Base-by-base conservation (phyloP, 2,797 vertebrate genomes). In the Gallinago stenura region DNA sequence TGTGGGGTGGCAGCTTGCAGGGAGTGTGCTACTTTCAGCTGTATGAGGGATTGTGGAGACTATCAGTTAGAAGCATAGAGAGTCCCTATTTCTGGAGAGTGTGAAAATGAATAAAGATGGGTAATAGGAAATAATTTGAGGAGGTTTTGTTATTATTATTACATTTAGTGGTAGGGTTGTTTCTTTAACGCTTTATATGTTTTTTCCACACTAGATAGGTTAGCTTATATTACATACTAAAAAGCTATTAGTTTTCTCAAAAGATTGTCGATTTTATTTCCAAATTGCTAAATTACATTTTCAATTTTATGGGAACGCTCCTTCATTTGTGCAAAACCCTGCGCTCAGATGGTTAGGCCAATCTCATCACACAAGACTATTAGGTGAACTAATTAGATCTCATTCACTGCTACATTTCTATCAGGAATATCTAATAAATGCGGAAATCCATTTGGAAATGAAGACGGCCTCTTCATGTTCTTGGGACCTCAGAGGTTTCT, bases 241-340 rank as follows among this genome's bases (percentile, higher is more conserved):
- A 95, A 96, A 96, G 81, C 73, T 89, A 71, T 96, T 91, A 45
- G 46, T 96, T 97, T 95, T 96, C 92, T 96, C 87, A 91, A 95
- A 96, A 83, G 65, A 83, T 78, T 91, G 73, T 93, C 75, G 17
- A 76, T 97, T 93, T 94, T 89, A 66, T 88, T 95, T 78, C 83
- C 75, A 95, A 96, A 97, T 87, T 66, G 84, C 84, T 97, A 88
- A 97, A 95, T 95, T 94, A 88, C 72, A 76, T 92, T 96, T 96
- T 90, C 87, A 90, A 2, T 94, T 96, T 97, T 93, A 97, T 96
- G 84, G 62, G 58, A 83, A 88, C 93, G 77, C 54, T 97, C 88
- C 92, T 97, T 96, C 93, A 90, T 90, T 97, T 93, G 93, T 93
- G 87, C 76, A 89, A 87, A 97, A 95, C 80, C 96, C 90, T 94